Evolutionary conservation across 2,797 vertebrate species (phyloP).

Genomic region (Melanotaenia pygmaea): DNA sequence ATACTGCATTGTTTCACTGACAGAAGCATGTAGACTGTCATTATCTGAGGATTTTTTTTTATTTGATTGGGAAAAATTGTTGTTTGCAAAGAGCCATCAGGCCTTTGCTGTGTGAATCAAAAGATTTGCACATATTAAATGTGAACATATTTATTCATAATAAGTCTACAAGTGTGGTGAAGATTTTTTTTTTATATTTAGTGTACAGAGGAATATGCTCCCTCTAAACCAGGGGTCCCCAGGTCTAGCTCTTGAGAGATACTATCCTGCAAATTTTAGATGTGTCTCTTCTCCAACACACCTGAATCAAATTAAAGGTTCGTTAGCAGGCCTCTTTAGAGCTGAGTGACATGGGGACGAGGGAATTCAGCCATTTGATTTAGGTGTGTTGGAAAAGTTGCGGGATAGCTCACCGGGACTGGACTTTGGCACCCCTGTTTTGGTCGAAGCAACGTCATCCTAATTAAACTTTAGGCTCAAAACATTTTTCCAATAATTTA

Average conservation of each 20-base stretch:
- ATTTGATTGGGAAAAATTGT: neutral
- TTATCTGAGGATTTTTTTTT: neutral
- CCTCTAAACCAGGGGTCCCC: neutral
- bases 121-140: neutral
- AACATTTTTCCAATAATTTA: conserved; percentile 18
- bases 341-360: no score
- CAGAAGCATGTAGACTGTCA: neutral
- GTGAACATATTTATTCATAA: neutral
- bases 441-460: neutral
- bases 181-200: neutral
- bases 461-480: conserved; percentile 19
- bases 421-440: no score
- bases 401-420: no score
- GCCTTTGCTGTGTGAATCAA: conserved; percentile 12
- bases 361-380: no score
- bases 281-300: no score
- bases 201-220: neutral
- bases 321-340: no score
- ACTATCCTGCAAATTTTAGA: no score
- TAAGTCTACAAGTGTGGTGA: neutral
- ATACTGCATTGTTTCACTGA: conserved; percentile 1
- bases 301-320: no score
- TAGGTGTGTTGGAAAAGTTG: no score
- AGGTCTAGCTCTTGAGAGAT: no score
- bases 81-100: neutral